Conservation (phyloP, 35 echinoderm and acorn worm genomes). For the Amphiura filiformis region DNA sequence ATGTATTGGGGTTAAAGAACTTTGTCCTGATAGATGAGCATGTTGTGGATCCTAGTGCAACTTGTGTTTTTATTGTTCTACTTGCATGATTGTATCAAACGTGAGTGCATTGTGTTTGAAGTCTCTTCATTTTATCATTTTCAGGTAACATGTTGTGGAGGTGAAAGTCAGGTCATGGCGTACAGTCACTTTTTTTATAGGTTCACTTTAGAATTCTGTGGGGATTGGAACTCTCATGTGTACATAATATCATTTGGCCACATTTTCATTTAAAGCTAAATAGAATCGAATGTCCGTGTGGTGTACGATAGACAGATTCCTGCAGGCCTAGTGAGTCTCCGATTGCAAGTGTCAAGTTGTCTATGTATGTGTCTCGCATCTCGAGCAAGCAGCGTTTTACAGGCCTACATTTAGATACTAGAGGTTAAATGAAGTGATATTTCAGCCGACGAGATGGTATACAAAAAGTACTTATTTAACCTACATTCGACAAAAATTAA, state of each 20-base stretch:
- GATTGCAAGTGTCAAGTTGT: not conserved
- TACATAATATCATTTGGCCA: not conserved
- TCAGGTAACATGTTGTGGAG: not conserved
- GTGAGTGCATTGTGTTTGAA: too few relatives aligned
- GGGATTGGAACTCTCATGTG: too few relatives aligned
- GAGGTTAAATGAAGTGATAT: not conserved
- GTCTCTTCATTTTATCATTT: too few relatives aligned
- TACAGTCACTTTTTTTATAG: conserved; percentile 1
- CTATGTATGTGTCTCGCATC: not conserved
- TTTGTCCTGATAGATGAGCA: too few relatives aligned
- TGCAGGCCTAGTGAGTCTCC: not conserved
- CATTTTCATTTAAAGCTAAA: not conserved
- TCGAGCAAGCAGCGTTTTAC: not conserved
- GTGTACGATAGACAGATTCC: not conserved
- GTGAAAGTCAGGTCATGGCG: not conserved
- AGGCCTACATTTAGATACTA: not conserved
- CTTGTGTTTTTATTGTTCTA: too few relatives aligned
- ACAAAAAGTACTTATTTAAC: not conserved
- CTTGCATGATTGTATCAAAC: too few relatives aligned
- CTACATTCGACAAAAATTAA: not conserved
- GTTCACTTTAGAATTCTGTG: too few relatives aligned
- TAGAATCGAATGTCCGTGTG: not conserved
- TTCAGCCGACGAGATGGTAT: not conserved
- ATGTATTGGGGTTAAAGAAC: too few relatives aligned
- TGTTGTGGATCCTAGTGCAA: too few relatives aligned